These are phyloP conservation scores for Chalcosyrphus nemorum DNA, from an alignment of 2,888 invertebrate species.

Conservation along the genomic window DNA sequence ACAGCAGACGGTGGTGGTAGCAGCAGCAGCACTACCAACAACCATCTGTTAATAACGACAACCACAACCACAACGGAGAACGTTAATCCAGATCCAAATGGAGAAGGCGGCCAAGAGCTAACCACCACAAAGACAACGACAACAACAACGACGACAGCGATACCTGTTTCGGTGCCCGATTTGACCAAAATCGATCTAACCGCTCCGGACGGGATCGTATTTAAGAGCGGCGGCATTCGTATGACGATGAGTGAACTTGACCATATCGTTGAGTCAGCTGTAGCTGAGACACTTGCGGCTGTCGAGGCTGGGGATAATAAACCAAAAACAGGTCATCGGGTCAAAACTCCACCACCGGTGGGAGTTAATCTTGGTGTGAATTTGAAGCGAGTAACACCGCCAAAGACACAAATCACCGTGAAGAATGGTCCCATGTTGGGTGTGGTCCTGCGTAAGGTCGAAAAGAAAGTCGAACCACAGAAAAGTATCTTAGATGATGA, in stretches of 20 bases:
- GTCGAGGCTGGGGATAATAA: conserved; percentile 48
- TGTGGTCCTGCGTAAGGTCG: conserved; percentile 81
- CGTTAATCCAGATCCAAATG: conserved; percentile 67
- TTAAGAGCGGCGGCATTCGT: conserved; percentile 70
- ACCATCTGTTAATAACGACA: conserved; percentile 63
- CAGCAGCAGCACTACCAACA: conserved; percentile 41
- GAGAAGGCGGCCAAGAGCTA: conserved; percentile 67
- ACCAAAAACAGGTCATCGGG: conserved; percentile 77
- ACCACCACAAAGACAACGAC: conserved; percentile 64
- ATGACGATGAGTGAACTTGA: conserved; percentile 71
- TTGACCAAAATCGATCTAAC: conserved; percentile 79
- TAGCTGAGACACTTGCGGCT: conserved; percentile 76
- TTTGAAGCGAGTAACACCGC: conserved; percentile 80
- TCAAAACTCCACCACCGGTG: conserved; percentile 81
- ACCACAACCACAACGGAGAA: conserved; percentile 71
- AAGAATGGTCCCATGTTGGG: conserved; percentile 81
- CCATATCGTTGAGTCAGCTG: conserved; percentile 74
- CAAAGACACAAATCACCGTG: conserved; percentile 78
- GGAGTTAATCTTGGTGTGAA: conserved; percentile 79
- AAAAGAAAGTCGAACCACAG: conserved; percentile 79
- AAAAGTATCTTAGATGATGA: conserved; percentile 81
- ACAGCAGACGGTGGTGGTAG: conserved; percentile 46
- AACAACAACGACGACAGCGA: conserved; percentile 66
- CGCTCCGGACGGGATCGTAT: conserved; percentile 73
- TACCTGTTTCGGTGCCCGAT: conserved; percentile 77